These are phyloP conservation scores for Marasmarcha lunaedactyla DNA, from an alignment of 2,888 invertebrate species.

Conservation along the genomic window DNA sequence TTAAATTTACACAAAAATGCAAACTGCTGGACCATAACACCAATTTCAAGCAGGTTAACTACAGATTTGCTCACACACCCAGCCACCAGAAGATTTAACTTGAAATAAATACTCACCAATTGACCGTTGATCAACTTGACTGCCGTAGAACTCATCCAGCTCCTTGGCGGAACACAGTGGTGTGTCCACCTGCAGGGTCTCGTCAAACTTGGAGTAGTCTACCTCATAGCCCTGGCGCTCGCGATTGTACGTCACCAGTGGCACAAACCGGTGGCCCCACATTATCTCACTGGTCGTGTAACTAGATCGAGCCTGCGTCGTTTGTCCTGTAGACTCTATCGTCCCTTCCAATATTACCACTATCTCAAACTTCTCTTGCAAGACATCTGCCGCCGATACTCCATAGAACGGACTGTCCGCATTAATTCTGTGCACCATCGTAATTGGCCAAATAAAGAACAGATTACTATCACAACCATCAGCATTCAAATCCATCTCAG, in stretches of 20 bases:
- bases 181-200: conserved; percentile 82
- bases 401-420: conserved; percentile 86
- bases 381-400: conserved; percentile 84
- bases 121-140: conserved; percentile 66
- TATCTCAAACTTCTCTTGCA: conserved; percentile 84
- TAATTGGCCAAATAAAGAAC: conserved; percentile 95
- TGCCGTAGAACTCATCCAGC: conserved; percentile 73
- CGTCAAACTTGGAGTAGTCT: conserved; percentile 86
- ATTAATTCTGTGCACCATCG: conserved; percentile 89
- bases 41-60: background rate
- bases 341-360: conserved; percentile 87
- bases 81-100: conserved; percentile 31
- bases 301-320: conserved; percentile 80
- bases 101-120: conserved; percentile 58
- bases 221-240: conserved; percentile 81
- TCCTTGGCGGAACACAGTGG: conserved; percentile 81
- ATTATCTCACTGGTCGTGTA: conserved; percentile 83
- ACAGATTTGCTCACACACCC: conserved; percentile 28
- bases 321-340: conserved; percentile 83
- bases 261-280: conserved; percentile 85
- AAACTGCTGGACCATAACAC: too few species aligned
- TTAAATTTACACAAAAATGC: too few species aligned
- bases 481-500: conserved; percentile 76
- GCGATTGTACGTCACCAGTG: conserved; percentile 80
- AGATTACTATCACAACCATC: conserved; percentile 86